Conservation (phyloP, 2,797 vertebrate species). For the Tarsius wallacei region DNA sequence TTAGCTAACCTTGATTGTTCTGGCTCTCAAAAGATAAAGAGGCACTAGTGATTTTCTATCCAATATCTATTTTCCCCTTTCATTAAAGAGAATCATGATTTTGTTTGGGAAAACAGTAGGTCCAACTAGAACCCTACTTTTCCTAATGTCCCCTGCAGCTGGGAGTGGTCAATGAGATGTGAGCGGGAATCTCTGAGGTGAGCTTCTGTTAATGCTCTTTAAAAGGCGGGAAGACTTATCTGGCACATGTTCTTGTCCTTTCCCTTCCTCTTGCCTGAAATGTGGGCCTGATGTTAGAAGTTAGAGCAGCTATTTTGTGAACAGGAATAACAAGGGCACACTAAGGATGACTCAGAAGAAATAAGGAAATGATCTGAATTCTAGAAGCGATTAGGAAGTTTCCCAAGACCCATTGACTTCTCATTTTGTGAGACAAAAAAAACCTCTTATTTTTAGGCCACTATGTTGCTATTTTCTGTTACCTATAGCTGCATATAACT, state of each 20-base stretch:
- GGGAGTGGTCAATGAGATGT: too few relatives aligned
- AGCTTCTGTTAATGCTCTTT: not conserved
- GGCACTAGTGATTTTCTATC: not conserved
- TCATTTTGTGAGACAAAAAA: constrained; percentile 29
- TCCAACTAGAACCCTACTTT: not conserved
- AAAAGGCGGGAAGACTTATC: not conserved
- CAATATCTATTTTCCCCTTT: not conserved
- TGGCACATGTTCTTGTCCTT: not conserved
- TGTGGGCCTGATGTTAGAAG: not conserved
- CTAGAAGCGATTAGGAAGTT: constrained; percentile 4
- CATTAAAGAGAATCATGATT: not conserved
- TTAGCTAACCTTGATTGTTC: not conserved
- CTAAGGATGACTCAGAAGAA: not conserved
- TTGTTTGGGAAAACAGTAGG: not conserved
- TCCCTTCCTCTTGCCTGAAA: not conserved
- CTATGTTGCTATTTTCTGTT: constrained; percentile 18
- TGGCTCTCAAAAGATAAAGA: not conserved
- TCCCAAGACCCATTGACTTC: not conserved
- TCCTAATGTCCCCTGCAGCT: not conserved
- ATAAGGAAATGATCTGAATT: not conserved
- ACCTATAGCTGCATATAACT: not conserved
- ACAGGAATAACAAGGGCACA: not conserved
- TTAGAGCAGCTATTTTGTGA: not conserved
- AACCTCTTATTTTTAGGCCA: constrained; percentile 16
- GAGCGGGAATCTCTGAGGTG: too few relatives aligned